Percentiles rank a stretch among this genome's conserved stretches.
These are phyloP conservation scores for Hyla sarda DNA, from an alignment of 2,113 vertebrate genomes.

Conservation along the genomic window DNA sequence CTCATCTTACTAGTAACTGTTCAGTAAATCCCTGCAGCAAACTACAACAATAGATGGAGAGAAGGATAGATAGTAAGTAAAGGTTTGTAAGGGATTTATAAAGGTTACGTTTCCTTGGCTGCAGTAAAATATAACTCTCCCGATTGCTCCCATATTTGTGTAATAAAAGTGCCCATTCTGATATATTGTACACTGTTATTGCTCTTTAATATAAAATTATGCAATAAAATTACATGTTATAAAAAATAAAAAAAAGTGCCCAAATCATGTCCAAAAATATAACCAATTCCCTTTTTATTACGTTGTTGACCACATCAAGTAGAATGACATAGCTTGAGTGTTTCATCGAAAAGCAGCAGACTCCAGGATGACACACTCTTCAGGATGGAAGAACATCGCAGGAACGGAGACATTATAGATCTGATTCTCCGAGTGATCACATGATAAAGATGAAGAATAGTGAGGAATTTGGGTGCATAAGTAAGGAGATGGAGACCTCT, in stretches of 20 bases:
- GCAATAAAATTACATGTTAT: too few species aligned
- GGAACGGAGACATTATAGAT: not conserved
- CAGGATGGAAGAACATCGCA: not conserved
- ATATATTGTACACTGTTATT: too few species aligned
- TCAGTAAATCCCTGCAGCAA: not conserved
- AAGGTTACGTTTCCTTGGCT: not conserved
- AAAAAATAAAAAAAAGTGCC: too few species aligned
- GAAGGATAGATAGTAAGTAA: not conserved
- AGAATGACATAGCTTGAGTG: not conserved
- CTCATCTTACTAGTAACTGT: not conserved
- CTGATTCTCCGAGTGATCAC: not conserved
- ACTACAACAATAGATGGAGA: not conserved
- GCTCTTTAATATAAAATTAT: too few species aligned
- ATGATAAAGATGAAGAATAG: too few species aligned
- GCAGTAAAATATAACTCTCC: not conserved
- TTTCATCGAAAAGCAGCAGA: not conserved
- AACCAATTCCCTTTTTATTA: conserved; percentile 13
- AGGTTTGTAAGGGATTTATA: not conserved
- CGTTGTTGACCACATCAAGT: not conserved
- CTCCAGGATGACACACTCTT: conserved; percentile 14
- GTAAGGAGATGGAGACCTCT: too few species aligned
- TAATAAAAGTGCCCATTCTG: conserved; percentile 27
- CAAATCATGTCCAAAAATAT: conserved; percentile 10
- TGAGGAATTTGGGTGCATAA: too few species aligned
- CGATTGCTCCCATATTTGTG: not conserved